Percentiles rank a stretch among this genome's conserved stretches.
These are phyloP conservation scores for Galeopsomyia nigrocyanea DNA, from an alignment of 2,888 invertebrate genomes.

Conservation along the genomic window DNA sequence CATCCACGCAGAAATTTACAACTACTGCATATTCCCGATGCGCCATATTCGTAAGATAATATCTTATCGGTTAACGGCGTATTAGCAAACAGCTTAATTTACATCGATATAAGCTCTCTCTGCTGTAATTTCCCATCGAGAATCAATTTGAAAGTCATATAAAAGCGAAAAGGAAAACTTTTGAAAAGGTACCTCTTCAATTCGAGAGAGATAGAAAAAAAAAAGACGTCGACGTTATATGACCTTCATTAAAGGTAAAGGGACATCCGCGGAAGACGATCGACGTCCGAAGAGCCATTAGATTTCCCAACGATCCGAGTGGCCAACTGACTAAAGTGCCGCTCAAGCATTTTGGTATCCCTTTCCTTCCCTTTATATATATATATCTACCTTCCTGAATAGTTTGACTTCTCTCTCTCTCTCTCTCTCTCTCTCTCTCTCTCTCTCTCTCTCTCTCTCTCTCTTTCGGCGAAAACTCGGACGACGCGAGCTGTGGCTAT, in stretches of 20 bases:
- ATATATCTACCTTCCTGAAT: background rate
- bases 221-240: background rate
- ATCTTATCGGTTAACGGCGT: too few species aligned
- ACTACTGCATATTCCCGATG: too few species aligned
- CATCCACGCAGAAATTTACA: too few species aligned
- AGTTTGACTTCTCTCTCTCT: constrained; percentile 1
- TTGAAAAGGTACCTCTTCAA: background rate
- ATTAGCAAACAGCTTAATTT: too few species aligned
- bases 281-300: constrained; percentile 44
- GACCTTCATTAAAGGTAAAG: constrained; percentile 36
- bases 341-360: constrained; percentile 39
- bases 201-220: background rate
- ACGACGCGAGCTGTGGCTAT: constrained; percentile 1
- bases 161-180: too few species aligned
- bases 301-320: constrained; percentile 36
- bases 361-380: constrained; percentile 15
- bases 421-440: background rate
- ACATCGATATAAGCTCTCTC: too few species aligned
- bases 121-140: too few species aligned
- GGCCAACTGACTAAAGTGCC: constrained; percentile 49
- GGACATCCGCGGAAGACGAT: constrained; percentile 37
- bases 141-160: too few species aligned
- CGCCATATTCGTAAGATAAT: too few species aligned
- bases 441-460: constrained; percentile 2
- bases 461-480: constrained; percentile 16